Percentiles rank a stretch among this genome's conserved stretches.
Conservation (phyloP, 1,140 invertebrate genomes). For the Aphidius gifuensis region DNA sequence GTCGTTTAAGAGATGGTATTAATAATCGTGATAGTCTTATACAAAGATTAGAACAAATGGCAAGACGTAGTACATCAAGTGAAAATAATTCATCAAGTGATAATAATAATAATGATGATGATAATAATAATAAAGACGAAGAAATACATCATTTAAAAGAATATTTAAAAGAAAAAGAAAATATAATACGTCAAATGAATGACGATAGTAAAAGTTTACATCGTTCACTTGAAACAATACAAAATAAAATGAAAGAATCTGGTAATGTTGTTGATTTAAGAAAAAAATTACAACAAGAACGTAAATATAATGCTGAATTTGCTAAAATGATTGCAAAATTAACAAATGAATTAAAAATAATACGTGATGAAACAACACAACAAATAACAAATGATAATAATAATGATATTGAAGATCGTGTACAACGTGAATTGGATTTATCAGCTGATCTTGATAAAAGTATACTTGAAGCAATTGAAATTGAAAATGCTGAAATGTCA, state of each 20-base stretch:
- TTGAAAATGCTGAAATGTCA: slow-evolving; percentile 40
- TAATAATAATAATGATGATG: background rate
- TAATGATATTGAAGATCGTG: slow-evolving; percentile 59
- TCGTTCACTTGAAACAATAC: slow-evolving; percentile 52
- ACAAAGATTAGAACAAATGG: slow-evolving; percentile 42
- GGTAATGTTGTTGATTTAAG: slow-evolving; percentile 50
- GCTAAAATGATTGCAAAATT: slow-evolving; percentile 47
- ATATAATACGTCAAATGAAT: slow-evolving; percentile 55
- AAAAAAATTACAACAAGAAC: slow-evolving; percentile 48
- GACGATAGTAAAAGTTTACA: slow-evolving; percentile 56
- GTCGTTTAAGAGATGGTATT: slow-evolving; percentile 39
- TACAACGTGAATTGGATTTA: slow-evolving; percentile 61
- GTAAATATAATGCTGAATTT: slow-evolving; percentile 40
- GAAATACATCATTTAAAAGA: slow-evolving; percentile 61
- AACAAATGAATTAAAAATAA: slow-evolving; percentile 39
- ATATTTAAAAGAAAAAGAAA: slow-evolving; percentile 59
- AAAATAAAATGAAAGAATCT: slow-evolving; percentile 55
- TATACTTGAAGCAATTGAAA: slow-evolving; percentile 57
- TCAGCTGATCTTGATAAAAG: slow-evolving; percentile 60
- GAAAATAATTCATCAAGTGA: slow-evolving; percentile 36
- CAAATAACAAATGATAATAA: slow-evolving; percentile 26
- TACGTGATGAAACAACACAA: slow-evolving; percentile 33
- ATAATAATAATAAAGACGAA: slow-evolving; percentile 46
- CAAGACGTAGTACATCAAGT: slow-evolving; percentile 32
- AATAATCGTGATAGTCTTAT: slow-evolving; percentile 43